A percentile compares a stretch with the other conserved stretches of the same genome.
These are phyloP conservation scores for Pocillopora grandis DNA, from an alignment of 92 coral and sea anemone genomes.

Conservation along the genomic window DNA sequence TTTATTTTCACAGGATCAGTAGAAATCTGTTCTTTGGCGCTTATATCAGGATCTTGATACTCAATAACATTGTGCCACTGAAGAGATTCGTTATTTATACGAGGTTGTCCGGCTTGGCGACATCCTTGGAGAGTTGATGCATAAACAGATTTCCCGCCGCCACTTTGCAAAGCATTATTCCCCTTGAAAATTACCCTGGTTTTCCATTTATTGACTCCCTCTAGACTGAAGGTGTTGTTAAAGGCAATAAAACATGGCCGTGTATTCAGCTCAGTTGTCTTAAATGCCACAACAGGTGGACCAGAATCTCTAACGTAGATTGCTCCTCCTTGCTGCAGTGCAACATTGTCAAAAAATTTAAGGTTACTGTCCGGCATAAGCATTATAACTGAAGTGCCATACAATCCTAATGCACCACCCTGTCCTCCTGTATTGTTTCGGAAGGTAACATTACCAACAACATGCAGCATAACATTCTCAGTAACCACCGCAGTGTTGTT, in stretches of 20 bases:
- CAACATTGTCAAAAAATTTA: slow-evolving; percentile 58
- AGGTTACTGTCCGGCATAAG: slow-evolving; percentile 69
- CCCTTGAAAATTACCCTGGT: slow-evolving; percentile 66
- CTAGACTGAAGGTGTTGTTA: slow-evolving; percentile 31
- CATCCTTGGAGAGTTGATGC: slow-evolving; percentile 89
- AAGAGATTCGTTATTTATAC: slow-evolving; percentile 70
- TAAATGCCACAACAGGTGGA: slow-evolving; percentile 84
- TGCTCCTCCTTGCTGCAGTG: slow-evolving; percentile 86
- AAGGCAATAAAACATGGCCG: slow-evolving; percentile 78
- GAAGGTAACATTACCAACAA: slow-evolving; percentile 60
- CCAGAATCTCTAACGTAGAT: slow-evolving; percentile 70
- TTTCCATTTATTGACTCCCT: slow-evolving; percentile 53
- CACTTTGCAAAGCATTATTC: slow-evolving; percentile 59
- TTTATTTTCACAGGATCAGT: slow-evolving; percentile 80
- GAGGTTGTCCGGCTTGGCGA: slow-evolving; percentile 59
- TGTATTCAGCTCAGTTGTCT: slow-evolving; percentile 84
- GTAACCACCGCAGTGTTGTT: slow-evolving; percentile 83
- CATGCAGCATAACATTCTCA: slow-evolving; percentile 65
- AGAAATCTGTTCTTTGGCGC: slow-evolving; percentile 62
- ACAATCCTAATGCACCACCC: slow-evolving; percentile 91
- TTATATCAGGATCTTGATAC: slow-evolving; percentile 24
- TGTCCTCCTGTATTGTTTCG: slow-evolving; percentile 72
- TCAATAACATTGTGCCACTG: slow-evolving; percentile 61
- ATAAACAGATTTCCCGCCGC: slow-evolving; percentile 85
- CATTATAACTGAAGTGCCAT: slow-evolving; percentile 74